Conservation (phyloP, 2,888 invertebrate genomes). For the Diarsia rubi region DNA sequence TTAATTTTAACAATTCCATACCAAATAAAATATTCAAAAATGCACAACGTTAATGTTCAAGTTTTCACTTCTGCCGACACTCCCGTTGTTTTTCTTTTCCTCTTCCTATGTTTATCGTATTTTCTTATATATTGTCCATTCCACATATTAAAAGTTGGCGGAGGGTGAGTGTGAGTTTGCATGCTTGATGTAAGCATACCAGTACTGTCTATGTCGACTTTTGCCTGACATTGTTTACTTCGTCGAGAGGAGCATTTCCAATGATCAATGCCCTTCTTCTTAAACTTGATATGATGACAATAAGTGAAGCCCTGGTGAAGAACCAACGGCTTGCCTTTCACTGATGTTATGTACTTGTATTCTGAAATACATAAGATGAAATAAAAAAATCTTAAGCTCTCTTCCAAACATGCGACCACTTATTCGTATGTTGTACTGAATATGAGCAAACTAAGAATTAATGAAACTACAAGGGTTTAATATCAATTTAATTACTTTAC, state of each 20-base stretch:
- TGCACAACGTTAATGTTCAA: no score
- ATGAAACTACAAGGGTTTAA: slow-evolving; percentile 1
- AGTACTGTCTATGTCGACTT: slow-evolving; percentile 26
- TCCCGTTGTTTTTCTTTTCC: slow-evolving; percentile 6
- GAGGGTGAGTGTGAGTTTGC: slow-evolving; percentile 20
- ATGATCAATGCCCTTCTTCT: slow-evolving; percentile 44
- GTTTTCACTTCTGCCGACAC: no score
- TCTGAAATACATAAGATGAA: slow-evolving; percentile 11
- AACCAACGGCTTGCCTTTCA: slow-evolving; percentile 34
- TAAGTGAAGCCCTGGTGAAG: slow-evolving; percentile 45
- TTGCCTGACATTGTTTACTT: slow-evolving; percentile 37
- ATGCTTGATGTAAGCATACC: slow-evolving; percentile 22
- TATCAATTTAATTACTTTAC: neutral
- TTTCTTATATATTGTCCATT: slow-evolving; percentile 43
- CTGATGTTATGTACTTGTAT: slow-evolving; percentile 34
- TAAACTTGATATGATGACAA: slow-evolving; percentile 30
- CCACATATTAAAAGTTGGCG: slow-evolving; percentile 20
- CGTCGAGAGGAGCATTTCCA: slow-evolving; percentile 45
- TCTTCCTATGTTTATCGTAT: slow-evolving; percentile 8
- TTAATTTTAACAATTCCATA: no score
- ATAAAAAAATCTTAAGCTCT: neutral
- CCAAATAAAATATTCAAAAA: no score
- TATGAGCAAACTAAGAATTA: neutral
- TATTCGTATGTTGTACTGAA: neutral
- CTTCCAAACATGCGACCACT: neutral